Conservation (phyloP, 2,888 invertebrate species). For the Osmoderma eremita region DNA sequence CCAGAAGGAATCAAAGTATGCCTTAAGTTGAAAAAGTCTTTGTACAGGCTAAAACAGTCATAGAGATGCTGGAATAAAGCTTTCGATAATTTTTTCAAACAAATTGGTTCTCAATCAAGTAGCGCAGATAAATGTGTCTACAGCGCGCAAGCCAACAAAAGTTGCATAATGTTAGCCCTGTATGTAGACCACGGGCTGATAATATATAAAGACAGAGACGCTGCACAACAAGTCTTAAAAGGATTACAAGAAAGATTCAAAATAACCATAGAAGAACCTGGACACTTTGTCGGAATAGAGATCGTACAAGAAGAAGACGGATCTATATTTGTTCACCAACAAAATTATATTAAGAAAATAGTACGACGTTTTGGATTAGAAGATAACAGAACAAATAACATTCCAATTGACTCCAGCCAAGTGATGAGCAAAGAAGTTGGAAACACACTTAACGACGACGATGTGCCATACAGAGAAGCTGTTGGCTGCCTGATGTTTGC, state of each 20-base stretch:
- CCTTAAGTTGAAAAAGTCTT: background rate
- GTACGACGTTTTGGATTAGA: conserved; percentile 38
- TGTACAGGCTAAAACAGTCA: conserved; percentile 14
- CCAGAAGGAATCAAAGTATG: conserved; percentile 42
- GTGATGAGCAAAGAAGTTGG: background rate
- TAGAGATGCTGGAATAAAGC: conserved; percentile 42
- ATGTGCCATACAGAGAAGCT: conserved; percentile 47
- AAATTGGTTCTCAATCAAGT: conserved; percentile 5
- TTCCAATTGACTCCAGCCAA: background rate
- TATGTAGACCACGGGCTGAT: conserved; percentile 43
- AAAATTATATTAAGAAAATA: conserved; percentile 33
- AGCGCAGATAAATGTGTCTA: conserved; percentile 33
- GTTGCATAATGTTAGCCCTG: conserved; percentile 23
- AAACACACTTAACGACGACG: background rate
- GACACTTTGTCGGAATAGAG: conserved; percentile 2
- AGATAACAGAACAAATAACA: conserved; percentile 31
- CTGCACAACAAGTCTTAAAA: background rate
- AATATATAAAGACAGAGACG: conserved; percentile 1
- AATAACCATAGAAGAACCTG: conserved; percentile 12
- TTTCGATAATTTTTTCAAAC: conserved; percentile 15
- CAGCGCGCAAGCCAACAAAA: conserved; percentile 10
- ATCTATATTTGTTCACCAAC: conserved; percentile 36
- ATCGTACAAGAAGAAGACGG: conserved; percentile 32
- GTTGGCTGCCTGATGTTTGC: conserved; percentile 49
- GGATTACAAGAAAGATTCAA: conserved; percentile 15